Evolutionary conservation across 1,140 invertebrate species (phyloP), one percentile per base, ranked within the genome.

Genomic region (Aphidius gifuensis): DNA sequence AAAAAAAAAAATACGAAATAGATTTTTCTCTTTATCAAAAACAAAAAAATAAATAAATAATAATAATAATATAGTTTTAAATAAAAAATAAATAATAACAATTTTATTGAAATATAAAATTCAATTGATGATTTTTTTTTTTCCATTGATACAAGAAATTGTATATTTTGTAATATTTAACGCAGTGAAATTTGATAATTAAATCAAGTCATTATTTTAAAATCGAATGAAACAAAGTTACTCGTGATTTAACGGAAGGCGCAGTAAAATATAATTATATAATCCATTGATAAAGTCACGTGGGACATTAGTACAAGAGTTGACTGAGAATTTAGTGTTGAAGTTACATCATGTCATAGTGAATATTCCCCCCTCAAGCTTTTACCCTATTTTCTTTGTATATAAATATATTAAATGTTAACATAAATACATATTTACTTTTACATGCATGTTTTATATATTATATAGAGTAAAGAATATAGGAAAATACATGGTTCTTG

Each of bases 161-260:
- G 16, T 16, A 16, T 16, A 16, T 16, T 16, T 16, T 16, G 16
- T 16, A 16, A 16, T 16, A 16, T 16, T 16, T 16, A 16, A 16
- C 16, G 16, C 16, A 16, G 16, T 16, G 1, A 32, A 32, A 32
- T 32, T 32, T 32, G 2, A 32, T 32, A 32, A 32, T 32, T 32
- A 32, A 32, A 60, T n/a, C 16, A 0, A 39, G 1, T 5, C 9
- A 5, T 49, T 40, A 61, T 55, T 67, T 66, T 72, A 66, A 63
- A 70, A 76, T 76, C 71, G 73, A 76, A 76, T 72, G 73, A 73
- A 75, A 76, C 74, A 74, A 76, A 79, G 77, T 77, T 77, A 78
- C 78, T 78, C 76, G 71, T 68, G 78, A 77, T 79, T 79, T 79
- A 74, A 77, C 72, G 72, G 72, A 68, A 71, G 70, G 70, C 66